Evolutionary conservation across 2,888 invertebrate species (phyloP).

Genomic region (Oasisia sp.): DNA sequence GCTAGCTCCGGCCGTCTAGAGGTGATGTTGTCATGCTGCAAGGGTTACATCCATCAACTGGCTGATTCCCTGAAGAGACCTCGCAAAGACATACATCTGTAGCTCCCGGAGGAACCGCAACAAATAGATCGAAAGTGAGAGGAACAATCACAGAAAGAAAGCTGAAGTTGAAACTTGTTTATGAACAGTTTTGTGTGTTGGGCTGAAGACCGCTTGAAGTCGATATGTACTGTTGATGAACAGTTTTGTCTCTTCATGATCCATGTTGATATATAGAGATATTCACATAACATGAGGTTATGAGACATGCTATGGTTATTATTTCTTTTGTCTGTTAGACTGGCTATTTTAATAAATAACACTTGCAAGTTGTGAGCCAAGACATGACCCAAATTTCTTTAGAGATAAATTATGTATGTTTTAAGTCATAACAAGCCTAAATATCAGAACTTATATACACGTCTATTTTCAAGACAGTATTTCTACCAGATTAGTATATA

Average conservation of each 20-base stretch:
- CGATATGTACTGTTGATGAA: neutral
- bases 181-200: neutral
- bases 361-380: too few relatives aligned
- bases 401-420: too few relatives aligned
- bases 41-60: neutral
- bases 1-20: neutral
- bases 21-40: slow-evolving; percentile 6
- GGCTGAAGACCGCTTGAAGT: neutral
- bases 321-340: too few relatives aligned
- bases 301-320: too few relatives aligned
- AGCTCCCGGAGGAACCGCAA: neutral
- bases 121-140: neutral
- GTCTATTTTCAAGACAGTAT: too few relatives aligned
- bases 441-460: too few relatives aligned
- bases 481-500: too few relatives aligned
- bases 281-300: too few relatives aligned
- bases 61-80: neutral
- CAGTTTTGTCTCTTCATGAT: neutral
- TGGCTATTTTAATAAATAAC: too few relatives aligned
- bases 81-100: neutral
- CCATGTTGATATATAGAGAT: neutral
- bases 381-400: too few relatives aligned
- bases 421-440: too few relatives aligned
- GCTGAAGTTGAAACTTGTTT: neutral
- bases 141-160: neutral